Percentiles rank a stretch among this genome's conserved stretches.
phyloP scores from a whole-genome alignment of 1,140 invertebrate genomes.

The Leptoteleia sp. region DNA sequence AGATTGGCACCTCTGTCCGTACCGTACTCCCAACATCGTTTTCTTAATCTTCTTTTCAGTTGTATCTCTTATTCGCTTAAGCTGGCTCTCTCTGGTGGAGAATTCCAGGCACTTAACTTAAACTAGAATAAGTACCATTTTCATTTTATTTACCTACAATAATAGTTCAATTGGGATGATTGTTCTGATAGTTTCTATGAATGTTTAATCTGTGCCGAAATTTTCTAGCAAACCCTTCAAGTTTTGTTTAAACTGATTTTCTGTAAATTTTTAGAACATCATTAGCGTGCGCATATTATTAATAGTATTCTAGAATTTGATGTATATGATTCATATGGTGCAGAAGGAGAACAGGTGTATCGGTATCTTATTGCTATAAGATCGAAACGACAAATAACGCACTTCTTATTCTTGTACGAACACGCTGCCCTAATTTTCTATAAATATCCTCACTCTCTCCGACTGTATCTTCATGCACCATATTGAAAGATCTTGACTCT shows the following conservation, averaged over 20 bases:
- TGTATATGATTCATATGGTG: constrained; percentile 44
- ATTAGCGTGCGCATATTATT: constrained; percentile 24
- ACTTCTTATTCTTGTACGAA: constrained; percentile 65
- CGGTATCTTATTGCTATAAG: constrained; percentile 42
- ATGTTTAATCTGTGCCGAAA: no score
- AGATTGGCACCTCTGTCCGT: constrained; percentile 74
- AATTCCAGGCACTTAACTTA: constrained; percentile 66
- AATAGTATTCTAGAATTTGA: constrained; percentile 24
- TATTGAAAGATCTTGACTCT: constrained; percentile 76
- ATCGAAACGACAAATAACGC: constrained; percentile 66
- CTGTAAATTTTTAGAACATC: no score
- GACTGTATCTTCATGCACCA: constrained; percentile 66
- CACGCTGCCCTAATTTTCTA: constrained; percentile 78
- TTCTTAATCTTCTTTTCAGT: constrained; percentile 64
- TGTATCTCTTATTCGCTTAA: constrained; percentile 32
- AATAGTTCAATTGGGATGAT: constrained; percentile 15
- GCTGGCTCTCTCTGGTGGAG: constrained; percentile 69
- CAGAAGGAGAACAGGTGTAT: constrained; percentile 59
- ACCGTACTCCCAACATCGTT: constrained; percentile 57
- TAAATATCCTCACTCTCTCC: constrained; percentile 71
- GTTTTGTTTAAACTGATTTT: no score
- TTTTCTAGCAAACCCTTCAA: no score
- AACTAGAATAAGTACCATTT: constrained; percentile 52
- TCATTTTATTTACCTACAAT: constrained; percentile 15
- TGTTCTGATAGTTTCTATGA: no score